Conservation (phyloP, 2,888 invertebrate genomes). For the Dendrolimus pini region DNA sequence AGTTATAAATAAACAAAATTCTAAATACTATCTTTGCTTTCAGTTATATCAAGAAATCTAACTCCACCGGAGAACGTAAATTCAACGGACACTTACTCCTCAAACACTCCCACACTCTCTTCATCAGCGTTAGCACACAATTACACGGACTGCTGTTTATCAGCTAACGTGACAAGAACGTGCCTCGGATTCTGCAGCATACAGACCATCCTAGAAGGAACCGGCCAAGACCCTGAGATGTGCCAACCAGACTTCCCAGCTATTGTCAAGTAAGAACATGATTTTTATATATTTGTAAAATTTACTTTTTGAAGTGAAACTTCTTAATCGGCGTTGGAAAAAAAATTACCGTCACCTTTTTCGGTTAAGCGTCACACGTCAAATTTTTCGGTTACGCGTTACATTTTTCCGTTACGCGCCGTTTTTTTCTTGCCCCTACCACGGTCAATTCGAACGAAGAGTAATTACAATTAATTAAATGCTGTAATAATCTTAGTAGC, state of each 20-base stretch:
- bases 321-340: too few relatives aligned
- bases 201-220: slow-evolving; percentile 85
- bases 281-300: too few relatives aligned
- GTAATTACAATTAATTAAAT: too few relatives aligned
- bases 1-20: neutral
- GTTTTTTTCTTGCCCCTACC: too few relatives aligned
- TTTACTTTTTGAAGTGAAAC: too few relatives aligned
- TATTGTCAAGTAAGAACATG: slow-evolving; percentile 77
- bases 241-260: slow-evolving; percentile 88
- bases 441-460: too few relatives aligned
- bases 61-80: slow-evolving; percentile 77
- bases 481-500: too few relatives aligned
- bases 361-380: too few relatives aligned
- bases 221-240: slow-evolving; percentile 87
- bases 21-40: slow-evolving; percentile 17
- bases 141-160: slow-evolving; percentile 87
- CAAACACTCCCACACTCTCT: slow-evolving; percentile 52
- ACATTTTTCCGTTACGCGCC: too few relatives aligned
- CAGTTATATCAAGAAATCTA: slow-evolving; percentile 79
- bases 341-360: too few relatives aligned
- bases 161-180: slow-evolving; percentile 80
- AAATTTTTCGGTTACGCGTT: too few relatives aligned
- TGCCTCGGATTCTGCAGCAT: slow-evolving; percentile 91
- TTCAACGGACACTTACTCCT: slow-evolving; percentile 62
- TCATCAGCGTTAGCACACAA: slow-evolving; percentile 79